A percentile compares a stretch with the other conserved stretches of the same genome.
Conservation (phyloP, 2,113 vertebrate species). For the Kryptolebias marmoratus region DNA sequence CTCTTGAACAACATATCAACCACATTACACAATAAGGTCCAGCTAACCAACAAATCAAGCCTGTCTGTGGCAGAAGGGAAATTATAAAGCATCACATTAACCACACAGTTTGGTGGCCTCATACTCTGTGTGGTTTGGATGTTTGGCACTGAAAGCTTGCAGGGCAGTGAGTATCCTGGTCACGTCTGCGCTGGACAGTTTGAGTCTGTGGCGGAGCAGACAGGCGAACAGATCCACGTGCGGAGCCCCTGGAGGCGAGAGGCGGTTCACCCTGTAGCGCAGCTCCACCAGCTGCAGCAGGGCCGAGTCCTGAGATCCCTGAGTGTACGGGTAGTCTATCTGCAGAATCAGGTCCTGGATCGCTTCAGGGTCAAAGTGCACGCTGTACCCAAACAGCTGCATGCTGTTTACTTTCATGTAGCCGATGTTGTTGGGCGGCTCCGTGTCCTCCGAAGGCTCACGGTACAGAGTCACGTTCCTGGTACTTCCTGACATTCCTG, state of each 20-base stretch:
- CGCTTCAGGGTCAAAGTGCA: constrained; percentile 95
- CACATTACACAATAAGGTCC: constrained; percentile 68
- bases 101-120: constrained; percentile 95
- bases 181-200: constrained; percentile 93
- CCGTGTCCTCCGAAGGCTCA: constrained; percentile 85
- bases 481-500: constrained; percentile 30
- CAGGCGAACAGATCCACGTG: constrained; percentile 94
- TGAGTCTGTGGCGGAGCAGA: constrained; percentile 94
- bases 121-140: constrained; percentile 87
- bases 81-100: constrained; percentile 79
- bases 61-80: constrained; percentile 41
- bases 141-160: constrained; percentile 88
- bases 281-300: constrained; percentile 96
- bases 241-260: constrained; percentile 90
- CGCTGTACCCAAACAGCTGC: constrained; percentile 95
- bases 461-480: constrained; percentile 85
- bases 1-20: constrained; percentile 58
- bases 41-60: constrained; percentile 47
- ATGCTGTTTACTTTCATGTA: constrained; percentile 97
- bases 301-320: constrained; percentile 95
- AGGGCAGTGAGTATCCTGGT: constrained; percentile 91
- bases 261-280: constrained; percentile 92
- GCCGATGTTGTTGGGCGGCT: constrained; percentile 88
- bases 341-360: constrained; percentile 97
- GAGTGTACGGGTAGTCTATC: constrained; percentile 96